These are phyloP conservation scores for Acanthisitta chloris DNA, from an alignment of 2,113 vertebrate species.

Conservation along the genomic window DNA sequence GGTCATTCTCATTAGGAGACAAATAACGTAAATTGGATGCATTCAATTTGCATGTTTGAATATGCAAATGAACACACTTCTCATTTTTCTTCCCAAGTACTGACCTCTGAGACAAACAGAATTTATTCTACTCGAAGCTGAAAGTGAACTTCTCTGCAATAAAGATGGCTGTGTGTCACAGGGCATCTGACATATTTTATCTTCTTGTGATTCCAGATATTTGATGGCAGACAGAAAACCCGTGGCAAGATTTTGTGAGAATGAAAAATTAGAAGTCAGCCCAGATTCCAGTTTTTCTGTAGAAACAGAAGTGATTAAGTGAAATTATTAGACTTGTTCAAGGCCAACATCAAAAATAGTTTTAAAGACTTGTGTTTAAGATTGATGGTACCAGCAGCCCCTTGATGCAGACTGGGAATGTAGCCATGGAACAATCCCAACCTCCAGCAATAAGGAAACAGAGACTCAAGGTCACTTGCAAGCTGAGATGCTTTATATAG, in stretches of 20 bases:
- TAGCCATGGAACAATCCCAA: conserved; percentile 61
- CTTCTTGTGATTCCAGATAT: conserved; percentile 20
- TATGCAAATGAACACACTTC: neutral
- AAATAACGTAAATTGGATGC: conserved; percentile 9
- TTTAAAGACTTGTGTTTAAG: conserved; percentile 13
- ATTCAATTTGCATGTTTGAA: conserved; percentile 19
- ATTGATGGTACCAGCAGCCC: conserved; percentile 8
- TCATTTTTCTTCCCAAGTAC: conserved; percentile 40
- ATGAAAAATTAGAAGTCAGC: conserved; percentile 48
- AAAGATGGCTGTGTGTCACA: conserved; percentile 37
- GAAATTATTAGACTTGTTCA: conserved; percentile 55
- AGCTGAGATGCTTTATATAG: conserved; percentile 22
- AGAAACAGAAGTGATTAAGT: conserved; percentile 51
- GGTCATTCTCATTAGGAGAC: conserved; percentile 27
- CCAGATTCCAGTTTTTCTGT: conserved; percentile 21
- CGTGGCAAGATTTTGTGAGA: conserved; percentile 1
- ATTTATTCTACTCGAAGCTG: conserved; percentile 34
- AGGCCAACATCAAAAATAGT: conserved; percentile 47
- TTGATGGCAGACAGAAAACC: conserved; percentile 21
- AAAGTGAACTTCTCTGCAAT: conserved; percentile 2
- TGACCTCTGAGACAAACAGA: conserved; percentile 4
- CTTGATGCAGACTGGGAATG: conserved; percentile 59
- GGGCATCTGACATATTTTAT: conserved; percentile 20
- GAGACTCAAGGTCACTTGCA: conserved; percentile 61
- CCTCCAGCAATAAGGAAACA: conserved; percentile 29